Evolutionary conservation across 2,113 vertebrate genomes (phyloP), one percentile per base, ranked within the genome.

Genomic region (Alosa alosa): DNA sequence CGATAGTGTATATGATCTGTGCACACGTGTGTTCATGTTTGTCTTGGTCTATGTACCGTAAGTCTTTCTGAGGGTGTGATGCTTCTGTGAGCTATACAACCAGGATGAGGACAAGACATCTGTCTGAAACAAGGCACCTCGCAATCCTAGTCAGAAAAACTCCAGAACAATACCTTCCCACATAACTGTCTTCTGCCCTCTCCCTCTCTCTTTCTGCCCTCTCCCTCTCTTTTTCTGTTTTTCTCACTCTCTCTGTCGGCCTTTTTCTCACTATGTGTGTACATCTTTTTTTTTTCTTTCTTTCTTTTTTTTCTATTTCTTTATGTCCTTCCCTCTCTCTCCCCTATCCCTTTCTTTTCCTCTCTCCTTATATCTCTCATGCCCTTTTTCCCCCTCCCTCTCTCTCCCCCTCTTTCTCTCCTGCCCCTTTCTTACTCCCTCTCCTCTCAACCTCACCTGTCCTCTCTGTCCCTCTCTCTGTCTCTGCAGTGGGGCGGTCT

Each of bases 401-500:
- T 68, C 25, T 11, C 64, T 4, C 72, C 20, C 25, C 10, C 1
- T 49, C 36, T 17, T 22, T 49, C 0, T 45, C 6, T 68, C 4
- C n/a, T 4, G 4, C 60, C 10, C 60, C 6, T 60, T 7, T 22
- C 50, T 81, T 1, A 31, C 18, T 88, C 49, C 83, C 25, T 39
- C 39, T 86, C 17, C 81, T 44, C 41, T 44, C 41, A 4, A 44
- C 41, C 41, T 72, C 60, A 25, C 4, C n/a, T 4, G 4, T 22
- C 10, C 60, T 68, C 22, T 60, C 8, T 22, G 31, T 49, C 68
- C 25, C 18, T 72, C 31, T 81, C 50, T 84, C 18, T 88, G 41
- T 81, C 25, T 44, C 18, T 84, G 83, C 39, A 83, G 85, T 49
- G 85, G 84, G 31, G 83, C 81, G 18, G 78, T 90, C 78, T 90